Evolutionary conservation across 2,113 vertebrate species (phyloP).

Genomic region (Lontra canadensis): DNA sequence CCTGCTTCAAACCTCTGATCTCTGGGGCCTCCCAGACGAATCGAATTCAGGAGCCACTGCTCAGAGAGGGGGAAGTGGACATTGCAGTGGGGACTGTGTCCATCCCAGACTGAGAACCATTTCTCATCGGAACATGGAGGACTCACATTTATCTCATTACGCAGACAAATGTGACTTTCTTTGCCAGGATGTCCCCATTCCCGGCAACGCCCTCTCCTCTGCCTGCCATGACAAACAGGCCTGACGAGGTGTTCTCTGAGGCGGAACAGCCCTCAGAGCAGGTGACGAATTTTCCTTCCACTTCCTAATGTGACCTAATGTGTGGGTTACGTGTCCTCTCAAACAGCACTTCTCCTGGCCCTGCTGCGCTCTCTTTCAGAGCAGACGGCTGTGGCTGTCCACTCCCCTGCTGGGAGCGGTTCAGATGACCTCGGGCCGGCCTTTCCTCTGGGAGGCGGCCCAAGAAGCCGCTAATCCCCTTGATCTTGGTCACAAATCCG

Average conservation of each 20-base stretch:
- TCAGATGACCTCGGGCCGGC: fast-evolving
- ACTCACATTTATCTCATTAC: fast-evolving
- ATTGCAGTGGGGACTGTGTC: fast-evolving
- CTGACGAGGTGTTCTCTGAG: not conserved
- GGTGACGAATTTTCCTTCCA: fast-evolving
- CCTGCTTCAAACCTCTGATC: not conserved
- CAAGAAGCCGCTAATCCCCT: conserved; percentile 45
- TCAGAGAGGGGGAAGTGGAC: fast-evolving
- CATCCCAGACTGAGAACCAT: not conserved
- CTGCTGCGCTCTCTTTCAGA: no score
- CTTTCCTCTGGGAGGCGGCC: not conserved
- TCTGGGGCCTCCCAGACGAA: no score
- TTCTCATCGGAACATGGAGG: fast-evolving
- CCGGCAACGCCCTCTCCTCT: fast-evolving
- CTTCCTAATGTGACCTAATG: fast-evolving
- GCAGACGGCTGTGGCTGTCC: fast-evolving
- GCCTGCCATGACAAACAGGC: not conserved
- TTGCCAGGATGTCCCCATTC: not conserved
- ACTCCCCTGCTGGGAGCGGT: fast-evolving
- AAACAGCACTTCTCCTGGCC: not conserved
- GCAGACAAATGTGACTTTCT: not conserved
- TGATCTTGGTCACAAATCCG: not conserved
- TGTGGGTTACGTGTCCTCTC: fast-evolving
- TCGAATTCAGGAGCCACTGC: not conserved
- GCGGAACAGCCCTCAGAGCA: no score